phyloP scores from a whole-genome alignment of 92 coral and sea anemone genomes.

The Umimayanthus chanpuru region DNA sequence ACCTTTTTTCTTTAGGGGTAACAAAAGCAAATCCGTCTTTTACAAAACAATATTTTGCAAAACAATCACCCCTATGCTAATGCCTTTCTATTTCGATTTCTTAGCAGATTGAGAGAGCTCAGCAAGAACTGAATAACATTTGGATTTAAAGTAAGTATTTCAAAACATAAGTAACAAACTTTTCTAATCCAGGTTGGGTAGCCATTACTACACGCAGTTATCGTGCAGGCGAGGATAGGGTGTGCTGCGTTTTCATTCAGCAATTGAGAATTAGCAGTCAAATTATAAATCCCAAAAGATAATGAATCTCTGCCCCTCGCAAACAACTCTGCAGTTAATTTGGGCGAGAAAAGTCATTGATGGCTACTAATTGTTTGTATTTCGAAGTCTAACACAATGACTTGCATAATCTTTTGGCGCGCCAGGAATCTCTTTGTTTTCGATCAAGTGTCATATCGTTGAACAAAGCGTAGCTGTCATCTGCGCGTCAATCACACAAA shows the following conservation, averaged over 20 bases:
- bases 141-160: slow-evolving; percentile 17
- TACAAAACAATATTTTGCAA: background rate
- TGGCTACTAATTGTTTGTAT: slow-evolving; percentile 58
- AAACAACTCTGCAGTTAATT: slow-evolving; percentile 60
- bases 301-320: slow-evolving; percentile 44
- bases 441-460: slow-evolving; percentile 33
- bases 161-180: background rate
- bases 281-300: slow-evolving; percentile 32
- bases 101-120: slow-evolving; percentile 32
- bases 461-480: slow-evolving; percentile 20
- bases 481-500: slow-evolving; percentile 48
- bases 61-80: slow-evolving; percentile 29
- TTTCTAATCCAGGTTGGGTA: background rate
- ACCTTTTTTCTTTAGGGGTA: background rate
- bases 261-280: slow-evolving; percentile 28
- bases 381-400: slow-evolving; percentile 43
- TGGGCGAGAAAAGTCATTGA: slow-evolving; percentile 53
- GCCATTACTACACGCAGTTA: background rate
- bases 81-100: slow-evolving; percentile 4
- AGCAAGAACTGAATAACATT: background rate
- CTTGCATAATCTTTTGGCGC: slow-evolving; percentile 58
- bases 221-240: background rate
- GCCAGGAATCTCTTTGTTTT: slow-evolving; percentile 66
- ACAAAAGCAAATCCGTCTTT: slow-evolving; percentile 24
- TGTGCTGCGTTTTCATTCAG: background rate